Base-by-base conservation (phyloP, 2,797 vertebrate species). In the Urophycis tenuis region DNA sequence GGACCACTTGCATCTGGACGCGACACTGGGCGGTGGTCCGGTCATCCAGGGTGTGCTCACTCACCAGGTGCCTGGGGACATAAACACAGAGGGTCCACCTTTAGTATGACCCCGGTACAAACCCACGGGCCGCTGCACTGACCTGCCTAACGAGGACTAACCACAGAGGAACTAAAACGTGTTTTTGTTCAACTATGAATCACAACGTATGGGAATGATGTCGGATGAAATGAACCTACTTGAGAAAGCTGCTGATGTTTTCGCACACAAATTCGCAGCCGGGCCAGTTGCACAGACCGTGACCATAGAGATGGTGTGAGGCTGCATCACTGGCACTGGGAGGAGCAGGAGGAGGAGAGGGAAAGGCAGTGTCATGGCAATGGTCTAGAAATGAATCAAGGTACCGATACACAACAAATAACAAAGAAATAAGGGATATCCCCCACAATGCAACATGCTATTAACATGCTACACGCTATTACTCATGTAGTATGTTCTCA, bases 1-100 rank as follows among this genome's bases (percentile, higher is more conserved):
- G 95, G 78, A 97, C 95, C 88, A 98, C 96, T 85, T 98, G 96
- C 95, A 95, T 96, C 92, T 98, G 96, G 81, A 97, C 96, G 82
- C 96, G 92, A 87, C 96, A 98, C 88, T 98, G 96, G 25, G 96
- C 96, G 8, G 95, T 96, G 82, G 95, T 98, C 78, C 95, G 92
- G 92, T 97, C 96, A 73, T 98, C 96, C 93, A 98, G 90, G 0
- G 93, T 94, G 71, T 98, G 96, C 78, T 97, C 95, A 73, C 93
- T 94, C 90, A 94, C 92, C 86, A 98, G 92, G 92, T 98, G 96
- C 92, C 96, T 98, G 80, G 60, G 49, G 75, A 75, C 15, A 45
- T n/a, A 36, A 22, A 60, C 39, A 41, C 17, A 4, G 15, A 7
- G 39, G 39, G 39, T 41, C 39, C 10, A 41, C 5, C 12, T 17